These are phyloP conservation scores for Orestias chungarensis DNA, from an alignment of 2,797 vertebrate genomes.

Conservation along the genomic window DNA sequence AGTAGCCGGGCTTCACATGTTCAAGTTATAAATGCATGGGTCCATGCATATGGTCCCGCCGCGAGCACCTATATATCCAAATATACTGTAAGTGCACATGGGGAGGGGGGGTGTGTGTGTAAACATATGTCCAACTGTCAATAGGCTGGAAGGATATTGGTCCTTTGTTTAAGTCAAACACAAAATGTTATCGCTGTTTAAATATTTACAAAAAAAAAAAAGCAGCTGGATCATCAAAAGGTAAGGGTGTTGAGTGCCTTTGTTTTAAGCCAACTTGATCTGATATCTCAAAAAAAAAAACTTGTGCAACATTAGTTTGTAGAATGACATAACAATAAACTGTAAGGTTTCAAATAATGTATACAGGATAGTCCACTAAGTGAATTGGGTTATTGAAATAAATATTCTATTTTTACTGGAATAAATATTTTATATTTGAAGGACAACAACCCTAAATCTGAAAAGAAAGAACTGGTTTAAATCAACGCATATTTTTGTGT, in stretches of 20 bases:
- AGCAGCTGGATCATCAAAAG: constrained; percentile 16
- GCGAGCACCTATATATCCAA: neutral
- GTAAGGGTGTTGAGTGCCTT: constrained; percentile 38
- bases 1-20: constrained; percentile 53
- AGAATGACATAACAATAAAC: too few species aligned
- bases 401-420: neutral
- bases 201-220: constrained; percentile 51
- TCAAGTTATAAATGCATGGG: constrained; percentile 32
- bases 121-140: constrained; percentile 12
- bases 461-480: neutral
- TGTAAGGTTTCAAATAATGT: neutral
- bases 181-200: constrained; percentile 29
- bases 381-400: neutral
- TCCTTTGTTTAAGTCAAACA: constrained; percentile 14
- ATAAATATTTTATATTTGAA: too few species aligned
- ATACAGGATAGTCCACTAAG: neutral
- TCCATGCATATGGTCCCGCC: neutral
- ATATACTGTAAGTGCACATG: neutral
- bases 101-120: constrained; percentile 8
- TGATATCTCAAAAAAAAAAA: constrained; percentile 8
- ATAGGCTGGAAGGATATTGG: constrained; percentile 19
- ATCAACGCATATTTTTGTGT: neutral
- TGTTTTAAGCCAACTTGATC: constrained; percentile 23
- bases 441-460: neutral
- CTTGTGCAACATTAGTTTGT: constrained; percentile 22